Evolutionary conservation across 2,797 vertebrate species (phyloP).

Genomic region (Gymnocypris eckloni): DNA sequence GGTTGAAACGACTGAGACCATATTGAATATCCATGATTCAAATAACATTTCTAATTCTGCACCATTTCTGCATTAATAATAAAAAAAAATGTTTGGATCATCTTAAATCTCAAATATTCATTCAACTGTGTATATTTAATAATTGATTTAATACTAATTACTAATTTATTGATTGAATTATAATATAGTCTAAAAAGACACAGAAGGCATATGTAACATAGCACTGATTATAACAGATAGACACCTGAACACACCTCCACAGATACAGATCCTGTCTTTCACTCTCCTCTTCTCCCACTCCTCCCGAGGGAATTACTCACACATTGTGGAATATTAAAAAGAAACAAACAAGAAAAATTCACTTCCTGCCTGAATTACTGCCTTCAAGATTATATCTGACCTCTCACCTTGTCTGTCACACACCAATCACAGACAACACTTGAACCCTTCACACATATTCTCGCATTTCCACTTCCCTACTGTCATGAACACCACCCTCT

Average conservation of each 20-base stretch:
- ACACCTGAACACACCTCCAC: conserved; percentile 28
- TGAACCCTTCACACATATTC: conserved; percentile 44
- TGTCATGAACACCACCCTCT: conserved; percentile 14
- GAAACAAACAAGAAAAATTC: conserved; percentile 82
- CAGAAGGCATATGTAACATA: not conserved
- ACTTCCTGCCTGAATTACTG: conserved; percentile 79
- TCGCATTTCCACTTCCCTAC: not conserved
- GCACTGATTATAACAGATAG: conserved; percentile 18
- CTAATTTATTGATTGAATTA: not conserved
- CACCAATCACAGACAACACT: conserved; percentile 60
- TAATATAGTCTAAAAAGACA: not conserved
- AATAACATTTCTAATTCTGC: not conserved
- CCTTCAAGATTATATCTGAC: conserved; percentile 80
- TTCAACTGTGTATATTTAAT: not conserved
- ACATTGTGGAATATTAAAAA: conserved; percentile 79
- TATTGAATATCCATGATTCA: not conserved
- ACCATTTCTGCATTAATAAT: not conserved
- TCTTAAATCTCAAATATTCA: not conserved
- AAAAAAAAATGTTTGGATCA: not conserved
- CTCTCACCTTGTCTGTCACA: conserved; percentile 75
- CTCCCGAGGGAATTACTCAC: conserved; percentile 52
- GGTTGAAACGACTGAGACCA: conserved; percentile 1
- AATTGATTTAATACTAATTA: not conserved
- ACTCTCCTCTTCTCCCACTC: conserved; percentile 10
- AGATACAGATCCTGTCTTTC: conserved; percentile 51